Base-by-base conservation (phyloP, 2,113 vertebrate genomes). In the Osmerus mordax region DNA sequence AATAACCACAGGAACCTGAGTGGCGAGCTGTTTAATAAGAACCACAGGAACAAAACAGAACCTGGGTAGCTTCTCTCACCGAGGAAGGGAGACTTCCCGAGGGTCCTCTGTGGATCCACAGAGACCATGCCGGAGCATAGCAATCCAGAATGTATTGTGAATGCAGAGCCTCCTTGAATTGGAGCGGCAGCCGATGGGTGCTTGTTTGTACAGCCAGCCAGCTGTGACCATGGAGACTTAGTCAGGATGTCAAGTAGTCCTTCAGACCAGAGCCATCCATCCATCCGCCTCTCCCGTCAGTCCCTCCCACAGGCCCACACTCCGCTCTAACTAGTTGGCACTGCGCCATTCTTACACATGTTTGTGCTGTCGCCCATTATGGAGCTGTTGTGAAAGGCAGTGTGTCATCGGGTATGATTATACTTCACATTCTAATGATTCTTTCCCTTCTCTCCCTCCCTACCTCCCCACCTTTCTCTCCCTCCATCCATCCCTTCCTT, bases 171-270 rank as follows among this genome's bases (percentile, higher is more conserved):
- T 69, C 76, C 65, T 87, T 79, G 81, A 81, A 79, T 81, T 76
- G 61, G 55, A 60, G 60, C 65, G 14, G 29, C 23, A 61, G 67
- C 41, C 51, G 88, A 90, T 83, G 72, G 88, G 82, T 56, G 67
- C 83, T 77, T 87, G 86, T 87, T 88, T 87, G 80, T 84, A 75
- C 29, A 59, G 68, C 76, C 63, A 85, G 80, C 83, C 87, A 87
- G 81, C 79, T 81, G 84, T 78, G 86, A 80, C 74, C 66, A 69
- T 68, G 65, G 62, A 68, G 83, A 73, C 63, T 74, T 70, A 85
- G 74, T 75, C 52, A 63, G 75, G 58, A 81, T 79, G 76, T 84
- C 81, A 77, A 87, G 84, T 81, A 74, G 72, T 82, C 81, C 76
- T 80, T 83, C 83, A 84, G 74, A 62, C 65, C 51, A 67, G 73